phyloP scores from a whole-genome alignment of 2,888 invertebrate genomes.

The Tiphia femorata region DNA sequence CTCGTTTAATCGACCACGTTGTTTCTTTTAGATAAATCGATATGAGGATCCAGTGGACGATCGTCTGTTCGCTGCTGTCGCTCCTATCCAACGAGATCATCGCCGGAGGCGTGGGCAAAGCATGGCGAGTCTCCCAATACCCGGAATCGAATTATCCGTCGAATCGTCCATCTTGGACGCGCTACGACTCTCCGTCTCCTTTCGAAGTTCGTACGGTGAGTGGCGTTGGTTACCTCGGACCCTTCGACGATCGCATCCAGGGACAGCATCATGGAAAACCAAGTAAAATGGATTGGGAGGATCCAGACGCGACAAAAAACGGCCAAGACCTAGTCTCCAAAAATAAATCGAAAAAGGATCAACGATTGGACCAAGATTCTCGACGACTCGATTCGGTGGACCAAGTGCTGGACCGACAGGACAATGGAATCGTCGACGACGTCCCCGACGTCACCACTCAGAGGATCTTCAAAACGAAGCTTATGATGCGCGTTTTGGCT shows the following conservation, averaged over 20 bases:
- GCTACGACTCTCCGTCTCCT: conserved; percentile 50
- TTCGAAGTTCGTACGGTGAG: conserved; percentile 57
- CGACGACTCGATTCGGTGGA: not conserved
- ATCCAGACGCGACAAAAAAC: conserved; percentile 3
- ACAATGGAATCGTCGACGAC: not conserved
- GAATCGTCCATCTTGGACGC: conserved; percentile 47
- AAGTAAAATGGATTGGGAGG: not conserved
- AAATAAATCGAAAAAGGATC: not conserved
- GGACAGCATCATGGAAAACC: no score
- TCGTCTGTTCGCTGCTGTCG: conserved; percentile 29
- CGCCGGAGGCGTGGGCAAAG: conserved; percentile 50
- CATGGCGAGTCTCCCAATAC: conserved; percentile 57
- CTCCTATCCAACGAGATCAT: conserved; percentile 33
- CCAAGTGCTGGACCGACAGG: not conserved
- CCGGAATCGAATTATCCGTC: conserved; percentile 36
- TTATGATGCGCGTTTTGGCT: conserved; percentile 19
- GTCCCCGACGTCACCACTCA: not conserved
- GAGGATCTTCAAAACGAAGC: conserved; percentile 9
- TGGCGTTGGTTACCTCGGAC: conserved; percentile 45
- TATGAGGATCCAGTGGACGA: conserved; percentile 17
- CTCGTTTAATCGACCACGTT: no score
- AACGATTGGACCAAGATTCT: not conserved
- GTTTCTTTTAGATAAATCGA: conserved; percentile 15
- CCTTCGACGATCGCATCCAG: conserved; percentile 17
- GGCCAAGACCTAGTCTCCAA: not conserved